phyloP scores from a whole-genome alignment of 2,797 vertebrate genomes.

The Crenichthys baileyi region DNA sequence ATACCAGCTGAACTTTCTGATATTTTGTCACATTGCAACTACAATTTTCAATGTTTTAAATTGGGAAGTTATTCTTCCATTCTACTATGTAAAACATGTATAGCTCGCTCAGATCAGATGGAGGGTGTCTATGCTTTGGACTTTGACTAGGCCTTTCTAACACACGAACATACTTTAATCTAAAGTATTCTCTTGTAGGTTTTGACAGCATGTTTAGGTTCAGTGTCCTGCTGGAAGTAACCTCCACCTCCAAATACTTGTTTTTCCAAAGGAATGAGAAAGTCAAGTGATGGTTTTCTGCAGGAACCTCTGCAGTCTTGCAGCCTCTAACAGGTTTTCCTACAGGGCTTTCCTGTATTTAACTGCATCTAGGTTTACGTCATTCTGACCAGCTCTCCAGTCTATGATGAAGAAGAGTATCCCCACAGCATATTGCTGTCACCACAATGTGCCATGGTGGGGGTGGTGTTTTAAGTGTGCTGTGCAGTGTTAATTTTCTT shows the following conservation, averaged over 20 bases:
- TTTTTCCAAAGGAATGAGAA: neutral
- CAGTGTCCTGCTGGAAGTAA: conserved; percentile 4
- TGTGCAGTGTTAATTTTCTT: neutral
- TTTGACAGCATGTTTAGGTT: neutral
- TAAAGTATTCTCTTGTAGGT: neutral
- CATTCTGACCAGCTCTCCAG: neutral
- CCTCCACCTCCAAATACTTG: conserved; percentile 30
- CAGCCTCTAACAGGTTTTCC: neutral
- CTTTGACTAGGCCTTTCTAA: neutral
- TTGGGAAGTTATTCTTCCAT: neutral
- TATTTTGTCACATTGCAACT: neutral
- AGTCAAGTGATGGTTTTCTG: conserved; percentile 1
- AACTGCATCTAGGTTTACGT: neutral
- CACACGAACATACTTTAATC: neutral
- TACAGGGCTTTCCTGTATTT: neutral
- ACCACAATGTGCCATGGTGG: neutral
- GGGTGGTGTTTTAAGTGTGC: neutral
- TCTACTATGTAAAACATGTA: neutral
- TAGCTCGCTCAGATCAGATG: neutral
- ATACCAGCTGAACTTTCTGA: neutral
- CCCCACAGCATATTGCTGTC: neutral
- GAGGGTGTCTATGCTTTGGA: neutral
- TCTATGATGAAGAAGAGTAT: neutral
- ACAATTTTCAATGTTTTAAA: neutral
- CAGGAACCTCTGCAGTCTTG: no score